These are phyloP conservation scores for Montipora capitata DNA, from an alignment of 92 coral and sea anemone species.

Conservation along the genomic window DNA sequence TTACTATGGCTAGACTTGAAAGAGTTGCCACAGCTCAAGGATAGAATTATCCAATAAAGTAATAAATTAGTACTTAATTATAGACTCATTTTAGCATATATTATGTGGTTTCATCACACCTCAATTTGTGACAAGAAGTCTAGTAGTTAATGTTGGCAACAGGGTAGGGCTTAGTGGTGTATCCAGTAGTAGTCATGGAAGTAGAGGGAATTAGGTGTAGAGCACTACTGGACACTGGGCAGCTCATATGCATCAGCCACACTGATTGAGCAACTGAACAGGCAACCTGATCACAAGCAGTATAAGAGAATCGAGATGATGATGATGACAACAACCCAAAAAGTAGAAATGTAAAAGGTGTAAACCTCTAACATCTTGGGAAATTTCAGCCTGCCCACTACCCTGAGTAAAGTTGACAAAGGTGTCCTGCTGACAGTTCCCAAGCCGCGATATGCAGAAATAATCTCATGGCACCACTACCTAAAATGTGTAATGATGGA, in stretches of 20 bases:
- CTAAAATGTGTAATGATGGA: slow-evolving; percentile 60
- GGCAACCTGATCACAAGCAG: slow-evolving; percentile 6
- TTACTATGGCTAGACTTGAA: too few species aligned
- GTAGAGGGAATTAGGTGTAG: slow-evolving; percentile 9
- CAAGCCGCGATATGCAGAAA: slow-evolving; percentile 69
- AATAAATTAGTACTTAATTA: too few species aligned
- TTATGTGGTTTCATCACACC: too few species aligned
- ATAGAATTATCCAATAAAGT: too few species aligned
- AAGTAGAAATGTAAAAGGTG: not conserved
- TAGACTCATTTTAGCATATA: too few species aligned
- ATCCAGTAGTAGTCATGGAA: slow-evolving; percentile 13
- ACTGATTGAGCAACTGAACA: not conserved
- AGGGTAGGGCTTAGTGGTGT: slow-evolving; percentile 7
- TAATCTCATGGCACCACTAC: slow-evolving; percentile 47
- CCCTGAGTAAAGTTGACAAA: slow-evolving; percentile 68
- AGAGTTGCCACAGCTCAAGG: too few species aligned
- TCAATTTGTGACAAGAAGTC: slow-evolving; percentile 10
- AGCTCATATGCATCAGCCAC: slow-evolving; percentile 21
- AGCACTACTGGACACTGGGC: slow-evolving; percentile 10
- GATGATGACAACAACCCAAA: not conserved
- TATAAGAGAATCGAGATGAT: slow-evolving; percentile 17
- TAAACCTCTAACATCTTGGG: slow-evolving; percentile 11
- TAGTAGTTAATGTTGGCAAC: slow-evolving; percentile 2
- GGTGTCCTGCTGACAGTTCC: slow-evolving; percentile 59
- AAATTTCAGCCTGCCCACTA: slow-evolving; percentile 26